Evolutionary conservation across 1,140 invertebrate species (phyloP).

Genomic region (Elymnias hypermnestra): DNA sequence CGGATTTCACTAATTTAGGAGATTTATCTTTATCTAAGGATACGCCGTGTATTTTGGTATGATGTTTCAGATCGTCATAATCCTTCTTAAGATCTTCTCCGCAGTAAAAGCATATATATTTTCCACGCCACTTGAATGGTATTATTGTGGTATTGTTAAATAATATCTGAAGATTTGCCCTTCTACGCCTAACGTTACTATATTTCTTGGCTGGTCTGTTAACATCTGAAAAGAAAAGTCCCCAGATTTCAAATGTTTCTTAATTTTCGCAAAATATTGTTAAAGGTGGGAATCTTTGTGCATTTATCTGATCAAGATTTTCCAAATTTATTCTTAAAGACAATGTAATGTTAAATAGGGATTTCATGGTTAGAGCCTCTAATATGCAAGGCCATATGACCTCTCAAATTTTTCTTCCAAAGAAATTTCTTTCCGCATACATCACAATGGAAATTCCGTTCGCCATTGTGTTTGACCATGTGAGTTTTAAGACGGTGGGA

Average conservation of each 20-base stretch:
- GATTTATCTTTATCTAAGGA: conserved; percentile 37
- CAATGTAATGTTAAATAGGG: background rate
- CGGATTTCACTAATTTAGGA: conserved; percentile 40
- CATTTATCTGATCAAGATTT: background rate
- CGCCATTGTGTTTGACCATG: conserved; percentile 83
- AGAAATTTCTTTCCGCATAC: conserved; percentile 79
- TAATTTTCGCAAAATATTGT: background rate
- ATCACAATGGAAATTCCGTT: conserved; percentile 76
- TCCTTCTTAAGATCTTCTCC: conserved; percentile 31
- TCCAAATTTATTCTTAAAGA: too few relatives aligned
- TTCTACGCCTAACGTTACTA: conserved; percentile 15
- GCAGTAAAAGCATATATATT: conserved; percentile 54
- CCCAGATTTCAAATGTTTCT: conserved; percentile 11
- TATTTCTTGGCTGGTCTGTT: conserved; percentile 8
- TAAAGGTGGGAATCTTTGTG: conserved; percentile 1
- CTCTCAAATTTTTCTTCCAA: conserved; percentile 59
- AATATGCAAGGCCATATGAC: conserved; percentile 42
- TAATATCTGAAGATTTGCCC: conserved; percentile 28
- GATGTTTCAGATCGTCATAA: conserved; percentile 43
- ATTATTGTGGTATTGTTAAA: conserved; percentile 55
- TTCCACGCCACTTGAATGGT: conserved; percentile 58
- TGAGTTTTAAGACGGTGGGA: conserved; percentile 51
- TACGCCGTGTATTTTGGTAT: conserved; percentile 42
- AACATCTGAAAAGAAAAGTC: conserved; percentile 8
- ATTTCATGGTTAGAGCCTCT: conserved; percentile 6